Conservation (phyloP, 1,140 invertebrate genomes). For the Pararge aegeria region DNA sequence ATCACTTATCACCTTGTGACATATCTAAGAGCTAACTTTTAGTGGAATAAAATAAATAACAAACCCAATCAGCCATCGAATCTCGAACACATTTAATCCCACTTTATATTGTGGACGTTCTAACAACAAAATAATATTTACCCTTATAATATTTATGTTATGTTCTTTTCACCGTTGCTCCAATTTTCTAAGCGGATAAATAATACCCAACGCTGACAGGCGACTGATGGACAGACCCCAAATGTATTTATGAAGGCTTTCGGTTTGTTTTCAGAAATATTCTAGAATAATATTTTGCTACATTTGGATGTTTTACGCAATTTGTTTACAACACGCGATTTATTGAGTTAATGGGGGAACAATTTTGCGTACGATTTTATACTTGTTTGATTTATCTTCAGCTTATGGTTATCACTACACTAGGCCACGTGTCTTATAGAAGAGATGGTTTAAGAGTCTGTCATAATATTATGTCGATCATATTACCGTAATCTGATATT, state of each 20-base stretch:
- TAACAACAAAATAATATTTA: conserved; percentile 11
- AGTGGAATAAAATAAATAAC: no score
- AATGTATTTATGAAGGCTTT: conserved; percentile 31
- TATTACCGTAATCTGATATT: no score
- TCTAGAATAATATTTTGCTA: conserved; percentile 17
- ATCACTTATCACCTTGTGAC: no score
- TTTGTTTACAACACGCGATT: neutral
- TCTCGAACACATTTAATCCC: no score
- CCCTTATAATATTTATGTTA: conserved; percentile 24
- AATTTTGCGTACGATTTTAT: no score
- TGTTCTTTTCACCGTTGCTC: conserved; percentile 19
- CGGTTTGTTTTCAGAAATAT: conserved; percentile 23
- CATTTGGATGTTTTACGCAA: neutral
- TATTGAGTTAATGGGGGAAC: neutral
- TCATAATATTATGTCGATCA: no score
- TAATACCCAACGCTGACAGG: conserved; percentile 32
- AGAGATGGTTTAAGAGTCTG: no score
- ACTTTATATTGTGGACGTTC: conserved; percentile 13
- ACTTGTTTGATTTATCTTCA: no score
- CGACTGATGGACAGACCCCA: conserved; percentile 31
- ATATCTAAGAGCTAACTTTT: no score
- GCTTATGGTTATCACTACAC: no score
- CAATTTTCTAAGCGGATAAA: conserved; percentile 33
- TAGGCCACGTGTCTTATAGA: no score
- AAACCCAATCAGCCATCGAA: no score